Evolutionary conservation across 2,888 invertebrate genomes (phyloP).

Genomic region (Andricus quercusramuli): DNA sequence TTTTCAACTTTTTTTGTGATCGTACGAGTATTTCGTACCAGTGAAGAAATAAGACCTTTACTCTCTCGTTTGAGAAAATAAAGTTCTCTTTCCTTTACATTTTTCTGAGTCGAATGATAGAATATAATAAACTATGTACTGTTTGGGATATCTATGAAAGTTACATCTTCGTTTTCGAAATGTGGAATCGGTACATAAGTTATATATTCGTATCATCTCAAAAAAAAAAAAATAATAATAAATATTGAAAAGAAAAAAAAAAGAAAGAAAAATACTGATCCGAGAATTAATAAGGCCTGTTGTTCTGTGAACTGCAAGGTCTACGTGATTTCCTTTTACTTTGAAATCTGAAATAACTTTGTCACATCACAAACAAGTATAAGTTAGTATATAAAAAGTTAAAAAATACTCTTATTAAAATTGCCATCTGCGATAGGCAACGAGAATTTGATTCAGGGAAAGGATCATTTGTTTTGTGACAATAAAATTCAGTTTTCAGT

Average conservation of each 20-base stretch:
- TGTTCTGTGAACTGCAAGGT: slow-evolving; percentile 22
- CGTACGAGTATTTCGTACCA: slow-evolving; percentile 29
- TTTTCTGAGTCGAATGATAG: slow-evolving; percentile 8
- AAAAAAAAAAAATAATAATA: slow-evolving; percentile 38
- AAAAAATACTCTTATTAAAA: neutral
- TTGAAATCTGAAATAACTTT: neutral
- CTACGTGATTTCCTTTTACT: slow-evolving; percentile 23
- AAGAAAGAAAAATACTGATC: slow-evolving; percentile 13
- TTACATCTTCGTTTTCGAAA: slow-evolving; percentile 5
- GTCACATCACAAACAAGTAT: slow-evolving; percentile 5
- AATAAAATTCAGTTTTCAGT: slow-evolving; percentile 17
- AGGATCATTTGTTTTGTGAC: slow-evolving; percentile 16
- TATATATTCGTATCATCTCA: slow-evolving; percentile 44
- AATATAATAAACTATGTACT: slow-evolving; percentile 18
- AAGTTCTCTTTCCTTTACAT: slow-evolving; percentile 20
- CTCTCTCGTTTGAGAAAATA: slow-evolving; percentile 16
- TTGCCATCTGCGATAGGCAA: neutral
- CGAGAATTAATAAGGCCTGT: slow-evolving; percentile 10
- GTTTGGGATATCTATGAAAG: neutral
- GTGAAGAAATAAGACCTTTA: slow-evolving; percentile 28
- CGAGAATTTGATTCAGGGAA: neutral
- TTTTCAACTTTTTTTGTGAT: slow-evolving; percentile 23
- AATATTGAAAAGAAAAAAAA: slow-evolving; percentile 4
- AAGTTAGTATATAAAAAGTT: neutral
- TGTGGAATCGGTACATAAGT: slow-evolving; percentile 2